A percentile compares a stretch with the other conserved stretches of the same genome.
These are phyloP conservation scores for Pseudomugil tenellus DNA, from an alignment of 2,797 vertebrate species.

Conservation along the genomic window DNA sequence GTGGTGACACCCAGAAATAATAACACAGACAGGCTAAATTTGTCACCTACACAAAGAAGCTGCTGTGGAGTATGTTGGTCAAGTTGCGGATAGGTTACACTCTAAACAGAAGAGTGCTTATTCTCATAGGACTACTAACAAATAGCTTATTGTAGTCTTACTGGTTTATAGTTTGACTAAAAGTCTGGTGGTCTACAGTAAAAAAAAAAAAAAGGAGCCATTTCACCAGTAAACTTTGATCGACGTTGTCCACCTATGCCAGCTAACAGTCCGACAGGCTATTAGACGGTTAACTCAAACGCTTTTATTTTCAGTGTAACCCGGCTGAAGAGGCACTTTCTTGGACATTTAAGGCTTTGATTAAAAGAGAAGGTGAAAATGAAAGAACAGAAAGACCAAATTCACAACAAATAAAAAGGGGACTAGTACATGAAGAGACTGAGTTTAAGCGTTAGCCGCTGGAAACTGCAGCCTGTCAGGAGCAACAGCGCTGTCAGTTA, in stretches of 20 bases:
- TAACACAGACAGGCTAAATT: constrained; percentile 63
- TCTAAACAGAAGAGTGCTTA: not conserved
- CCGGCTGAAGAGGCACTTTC: not conserved
- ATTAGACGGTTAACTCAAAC: constrained; percentile 30
- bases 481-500: constrained; percentile 44
- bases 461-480: constrained; percentile 32
- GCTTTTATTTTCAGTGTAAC: not conserved
- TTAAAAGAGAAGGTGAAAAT: no score
- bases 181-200: not conserved
- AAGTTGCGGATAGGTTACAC: constrained; percentile 9
- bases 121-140: not conserved
- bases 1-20: constrained; percentile 67
- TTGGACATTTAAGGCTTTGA: accelerated
- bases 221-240: constrained; percentile 36
- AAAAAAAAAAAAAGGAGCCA: no score
- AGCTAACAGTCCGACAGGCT: constrained; percentile 48
- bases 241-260: constrained; percentile 9
- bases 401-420: not conserved
- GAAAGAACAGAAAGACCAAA: accelerated
- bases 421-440: no score
- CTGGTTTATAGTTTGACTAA: not conserved
- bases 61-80: constrained; percentile 45
- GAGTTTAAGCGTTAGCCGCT: constrained; percentile 16
- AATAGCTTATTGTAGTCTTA: not conserved
- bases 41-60: constrained; percentile 66